Evolutionary conservation across 2,888 invertebrate species (phyloP), one percentile per base, ranked within the genome.

Genomic region (Torymus aiolomorphi): DNA sequence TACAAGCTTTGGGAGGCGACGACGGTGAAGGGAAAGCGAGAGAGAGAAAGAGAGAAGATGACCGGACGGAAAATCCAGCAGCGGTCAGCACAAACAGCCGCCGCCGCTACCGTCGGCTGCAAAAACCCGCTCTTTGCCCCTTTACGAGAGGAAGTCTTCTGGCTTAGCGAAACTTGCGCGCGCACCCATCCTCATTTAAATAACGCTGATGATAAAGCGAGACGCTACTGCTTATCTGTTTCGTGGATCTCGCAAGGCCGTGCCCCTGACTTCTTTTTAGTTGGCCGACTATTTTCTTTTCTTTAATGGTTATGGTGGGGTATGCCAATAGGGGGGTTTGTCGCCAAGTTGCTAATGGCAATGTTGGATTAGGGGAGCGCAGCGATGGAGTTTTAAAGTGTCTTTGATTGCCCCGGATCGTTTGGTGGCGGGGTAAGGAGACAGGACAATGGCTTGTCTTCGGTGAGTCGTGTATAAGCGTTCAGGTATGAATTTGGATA

Each of bases 1-100:
- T 88, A 88, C 88, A 87, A 88, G 88, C 86, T 88, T 87, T 86
- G 87, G 88, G 87, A 86, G 88, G 87, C 86, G 86, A 88, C 87
- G 86, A 62, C 51, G 61, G 51, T n/a, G 24, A 54, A 16, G 18
- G 62, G 61, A 51, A 51, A 59, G 71, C 18, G 20, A 49, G 62
- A 20, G 57, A 14, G 3, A 31, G 5, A 31, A 5, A 31, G 31
- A 18, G 42, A 16, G 67, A 78, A 87, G 87, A 88, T 86, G 87
- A 86, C 86, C 87, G 85, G 84, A 86, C 85, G 85, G 86, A 85
- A 88, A 88, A 87, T 86, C 85, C 87, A 87, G 88, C 87, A 83
- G 83, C 86, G 88, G 89, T 88, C 88, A 89, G 88, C 88, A 88
- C 86, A 88, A 88, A 88, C 86, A 86, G 86, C 84, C 82, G 84